Percentiles rank a stretch among this genome's conserved stretches.
phyloP scores from a whole-genome alignment of 2,888 invertebrate species.

The Folsomia manolachei region DNA sequence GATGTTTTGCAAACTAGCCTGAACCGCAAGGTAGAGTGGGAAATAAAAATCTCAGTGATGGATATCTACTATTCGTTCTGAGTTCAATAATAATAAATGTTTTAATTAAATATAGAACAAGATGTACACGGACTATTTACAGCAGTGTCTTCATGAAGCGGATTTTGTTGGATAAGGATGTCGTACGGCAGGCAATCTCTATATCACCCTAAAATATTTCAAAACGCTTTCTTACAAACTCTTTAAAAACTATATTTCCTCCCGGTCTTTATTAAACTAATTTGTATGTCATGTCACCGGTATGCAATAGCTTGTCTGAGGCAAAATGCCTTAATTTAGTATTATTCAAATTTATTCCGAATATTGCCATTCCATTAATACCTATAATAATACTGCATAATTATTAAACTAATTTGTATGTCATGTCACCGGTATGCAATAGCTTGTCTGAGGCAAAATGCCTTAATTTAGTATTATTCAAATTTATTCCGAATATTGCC shows the following conservation, averaged over 20 bases:
- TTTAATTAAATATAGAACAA: slow-evolving; percentile 28
- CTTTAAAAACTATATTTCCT: slow-evolving; percentile 3
- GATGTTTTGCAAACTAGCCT: slow-evolving; percentile 33
- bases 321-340: too few relatives aligned
- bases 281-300: slow-evolving; percentile 4
- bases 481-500: too few relatives aligned
- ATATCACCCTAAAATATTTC: too few relatives aligned
- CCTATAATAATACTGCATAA: not conserved
- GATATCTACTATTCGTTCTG: not conserved
- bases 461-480: too few relatives aligned
- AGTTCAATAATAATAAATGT: not conserved
- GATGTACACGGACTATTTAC: slow-evolving; percentile 40
- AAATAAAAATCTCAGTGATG: not conserved
- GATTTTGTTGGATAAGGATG: slow-evolving; percentile 28
- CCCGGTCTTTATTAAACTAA: slow-evolving; percentile 9
- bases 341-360: too few relatives aligned
- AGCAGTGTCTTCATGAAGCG: slow-evolving; percentile 36
- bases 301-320: too few relatives aligned
- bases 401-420: slow-evolving; percentile 7
- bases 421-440: too few relatives aligned
- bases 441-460: too few relatives aligned
- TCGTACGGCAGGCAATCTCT: too few relatives aligned
- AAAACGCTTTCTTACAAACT: too few relatives aligned
- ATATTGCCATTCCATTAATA: slow-evolving; percentile 4
- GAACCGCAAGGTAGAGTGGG: slow-evolving; percentile 39